Percentiles rank a stretch among this genome's conserved stretches.
These are phyloP conservation scores for Silurus glanis DNA, from an alignment of 2,113 vertebrate genomes.

Conservation along the genomic window DNA sequence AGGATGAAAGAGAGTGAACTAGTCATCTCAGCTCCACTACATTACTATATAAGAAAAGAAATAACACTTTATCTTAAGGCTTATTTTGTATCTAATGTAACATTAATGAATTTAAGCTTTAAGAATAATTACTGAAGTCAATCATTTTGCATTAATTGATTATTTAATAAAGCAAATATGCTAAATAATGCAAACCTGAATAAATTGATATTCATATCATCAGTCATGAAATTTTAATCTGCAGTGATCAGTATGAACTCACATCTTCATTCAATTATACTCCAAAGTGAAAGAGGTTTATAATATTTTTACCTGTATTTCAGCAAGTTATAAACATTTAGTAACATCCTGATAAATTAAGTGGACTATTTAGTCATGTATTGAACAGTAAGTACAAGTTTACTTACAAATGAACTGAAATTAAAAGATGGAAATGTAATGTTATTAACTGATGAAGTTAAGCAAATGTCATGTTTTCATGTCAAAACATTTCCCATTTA, in stretches of 20 bases:
- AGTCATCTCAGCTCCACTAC: not conserved
- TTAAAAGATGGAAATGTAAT: not conserved
- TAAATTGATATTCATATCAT: not conserved
- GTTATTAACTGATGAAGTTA: too few species aligned
- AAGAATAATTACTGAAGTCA: not conserved
- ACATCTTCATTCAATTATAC: not conserved
- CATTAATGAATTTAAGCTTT: not conserved
- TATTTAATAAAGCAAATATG: not conserved
- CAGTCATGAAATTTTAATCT: not conserved
- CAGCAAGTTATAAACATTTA: not conserved
- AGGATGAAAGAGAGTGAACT: conserved; percentile 22
- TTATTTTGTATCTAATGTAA: not conserved
- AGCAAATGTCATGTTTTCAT: too few species aligned
- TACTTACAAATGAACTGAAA: not conserved
- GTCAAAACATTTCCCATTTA: too few species aligned
- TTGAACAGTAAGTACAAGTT: not conserved
- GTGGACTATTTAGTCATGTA: not conserved
- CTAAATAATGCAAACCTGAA: not conserved
- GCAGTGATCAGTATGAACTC: not conserved
- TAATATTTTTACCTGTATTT: not conserved
- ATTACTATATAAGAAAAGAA: not conserved
- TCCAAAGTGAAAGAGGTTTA: not conserved
- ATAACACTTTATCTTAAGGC: not conserved
- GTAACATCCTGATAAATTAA: not conserved
- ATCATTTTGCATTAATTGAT: not conserved